Base-by-base conservation (phyloP, 2,888 invertebrate species). In the Caenorhabditis sp. region DNA sequence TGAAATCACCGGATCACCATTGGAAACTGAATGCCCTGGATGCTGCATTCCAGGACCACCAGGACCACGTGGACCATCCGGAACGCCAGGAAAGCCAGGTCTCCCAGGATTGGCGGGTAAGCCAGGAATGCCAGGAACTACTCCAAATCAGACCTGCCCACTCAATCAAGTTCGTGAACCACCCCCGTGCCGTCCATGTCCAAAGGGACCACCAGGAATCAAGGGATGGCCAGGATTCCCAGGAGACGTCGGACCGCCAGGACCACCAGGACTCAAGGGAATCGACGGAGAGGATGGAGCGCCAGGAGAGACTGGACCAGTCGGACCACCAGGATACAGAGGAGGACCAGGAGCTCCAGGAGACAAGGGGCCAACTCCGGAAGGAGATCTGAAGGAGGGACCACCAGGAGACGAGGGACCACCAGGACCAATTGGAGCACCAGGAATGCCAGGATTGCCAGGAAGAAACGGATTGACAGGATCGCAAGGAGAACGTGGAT, bases 141-240 rank as follows among this genome's bases (percentile, higher is more conserved):
- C 92, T 8, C 92, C 92, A 7, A 92, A 92, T 61, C 91, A 92
- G 74, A 92, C 92, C 0, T 92, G 92, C 54, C 92, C 92, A 7
- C 85, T 87, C 59, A 88, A 87, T 64, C 87, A 87, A 47, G 86
- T 87, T 22, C 86, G 92, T n/a, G 90, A 91, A 61, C 92, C 92
- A 22, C 92, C 92, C 64, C 92, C 91, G 16, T 92, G 92, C 84
- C 82, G 91, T 8, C 90, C 90, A 6, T 92, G 91, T 56, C 89
- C 90, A 22, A 87, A 86, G 54, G 90, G 90, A 56, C 90, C 90
- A 16, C 90, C 87, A 24, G 91, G 91, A 19, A 91, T 92, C 83
- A 91, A 92, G 83, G 91, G 92, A 19, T 92, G 92, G 92, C 92
- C 92, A 14, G 92, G 92, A 35, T 92, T 92, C 86, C 92, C 92